Base-by-base conservation (phyloP, 1,140 invertebrate genomes). In the Belonocnema kinseyi region DNA sequence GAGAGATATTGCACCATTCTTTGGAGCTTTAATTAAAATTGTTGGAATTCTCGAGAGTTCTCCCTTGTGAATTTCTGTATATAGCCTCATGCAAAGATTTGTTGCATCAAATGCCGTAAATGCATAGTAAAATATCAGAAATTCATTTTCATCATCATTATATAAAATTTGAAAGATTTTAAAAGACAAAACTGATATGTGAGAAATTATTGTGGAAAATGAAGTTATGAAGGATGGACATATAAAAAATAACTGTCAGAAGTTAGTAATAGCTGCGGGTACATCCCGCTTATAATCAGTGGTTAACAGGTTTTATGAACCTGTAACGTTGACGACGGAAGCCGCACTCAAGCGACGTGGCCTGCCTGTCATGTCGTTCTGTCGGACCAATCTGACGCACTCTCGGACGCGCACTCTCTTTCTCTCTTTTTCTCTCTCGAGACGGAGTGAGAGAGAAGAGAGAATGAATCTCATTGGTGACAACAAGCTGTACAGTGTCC, bases 261-360 rank as follows among this genome's bases (percentile, higher is more conserved):
- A 75, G 78, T 78, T 76, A 77, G 73, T 52, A 76, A 72, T 74
- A 72, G 71, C 51, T 54, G 52, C 74, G 78, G 72, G 82, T 79
- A 84, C 80, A 77, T 80, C 78, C 70, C 80, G 85, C 78, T 85
- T 81, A 84, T 88, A 88, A 88, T 88, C 86, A 86, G 83, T 75
- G 85, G 87, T 88, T 89, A 90, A 89, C 88, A 90, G 88, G 87
- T 90, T 90, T 89, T 89, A 90, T 89, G 88, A 89, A 89, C 88
- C 88, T 88, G 87, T 89, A 89, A 90, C 87, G 85, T 86, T 84
- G 84, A 87, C 85, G 87, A 90, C 89, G 90, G 90, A 90, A 90
- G 88, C 85, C 85, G 84, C 86, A 88, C 87, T 88, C 87, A 87
- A 88, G 80, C 80, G 81, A 80, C 85, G 79, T 85, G 81, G 82